Evolutionary conservation across 1,140 invertebrate genomes (phyloP), one percentile per base, ranked within the genome.

Genomic region (Lordiphosa stackelbergi): DNA sequence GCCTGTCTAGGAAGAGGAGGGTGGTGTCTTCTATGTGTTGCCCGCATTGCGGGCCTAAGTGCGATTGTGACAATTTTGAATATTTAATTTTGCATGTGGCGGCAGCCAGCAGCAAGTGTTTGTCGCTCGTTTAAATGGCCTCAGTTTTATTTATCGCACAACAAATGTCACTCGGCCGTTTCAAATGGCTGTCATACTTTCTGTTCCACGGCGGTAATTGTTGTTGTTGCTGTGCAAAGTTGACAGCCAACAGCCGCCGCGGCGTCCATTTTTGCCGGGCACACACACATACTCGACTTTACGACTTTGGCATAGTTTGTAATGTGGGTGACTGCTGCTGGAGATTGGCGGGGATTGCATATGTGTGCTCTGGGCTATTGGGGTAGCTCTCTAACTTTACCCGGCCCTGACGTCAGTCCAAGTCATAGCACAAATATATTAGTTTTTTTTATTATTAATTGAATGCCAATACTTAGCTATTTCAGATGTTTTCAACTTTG

Each of bases 91-190:
- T 81, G 75, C 70, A 81, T 54, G 56, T 52, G 16, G 16, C n/a
- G 64, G 31, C 66, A 31, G 28, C 24, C 65, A 28, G 24, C 24
- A 31, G 36, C 53, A 45, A 37, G 41, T 40, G 47, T 65, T 19
- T 40, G 22, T 19, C 12, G 49, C 22, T 65, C 42, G 53, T 58
- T 43, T 64, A 68, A 75, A 75, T 71, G 75, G 74, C 75, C 71
- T 81, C 42, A 81, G 54, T 81, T 78, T 79, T 75, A 75, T 79
- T 79, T 79, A 81, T 79, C 62, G 75, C 66, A 58, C 52, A 48
- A 53, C 73, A 77, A 78, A 77, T 77, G 73, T 77, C 73, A 77
- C 73, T 73, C 69, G 64, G 78, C 46, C 72, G 62, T 75, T 77
- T 57, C 73, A 45, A 69, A 41, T 57, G 43, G 45, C 24, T 57